These are phyloP conservation scores for Athetis lepigone DNA, from an alignment of 2,888 invertebrate species.

Conservation along the genomic window DNA sequence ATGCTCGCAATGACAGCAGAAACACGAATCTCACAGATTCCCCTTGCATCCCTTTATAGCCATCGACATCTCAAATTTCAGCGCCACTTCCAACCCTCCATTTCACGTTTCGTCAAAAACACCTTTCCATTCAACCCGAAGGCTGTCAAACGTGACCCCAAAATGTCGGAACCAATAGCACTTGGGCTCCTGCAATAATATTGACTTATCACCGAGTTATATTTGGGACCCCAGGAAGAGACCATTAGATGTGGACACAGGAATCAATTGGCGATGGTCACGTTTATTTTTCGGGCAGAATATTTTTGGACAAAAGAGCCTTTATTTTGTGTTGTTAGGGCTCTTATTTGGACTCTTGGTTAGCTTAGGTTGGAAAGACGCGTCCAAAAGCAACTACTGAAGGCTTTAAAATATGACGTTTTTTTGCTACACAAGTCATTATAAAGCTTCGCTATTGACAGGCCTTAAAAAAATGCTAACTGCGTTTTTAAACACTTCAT, in stretches of 20 bases:
- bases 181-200: constrained; percentile 51
- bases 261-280: constrained; percentile 44
- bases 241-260: constrained; percentile 48
- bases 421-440: too few species aligned
- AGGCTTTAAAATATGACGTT: too few species aligned
- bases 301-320: constrained; percentile 11
- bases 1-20: too few species aligned
- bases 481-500: too few species aligned
- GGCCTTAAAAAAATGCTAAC: too few species aligned
- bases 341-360: background rate
- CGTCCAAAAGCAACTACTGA: too few species aligned
- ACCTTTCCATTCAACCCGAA: constrained; percentile 15
- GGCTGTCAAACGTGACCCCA: constrained; percentile 36
- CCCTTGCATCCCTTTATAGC: too few species aligned
- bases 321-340: constrained; percentile 3
- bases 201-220: constrained; percentile 63
- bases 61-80: background rate
- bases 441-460: too few species aligned
- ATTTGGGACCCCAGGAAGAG: constrained; percentile 57
- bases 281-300: constrained; percentile 35
- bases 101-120: constrained; percentile 18
- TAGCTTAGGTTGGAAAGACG: too few species aligned
- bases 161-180: constrained; percentile 49
- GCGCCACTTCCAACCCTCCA: background rate
- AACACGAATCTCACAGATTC: too few species aligned